Evolutionary conservation across 30 jellyfish, hydroid and myxozoan species (phyloP).

Genomic region (Sanderia malayensis): DNA sequence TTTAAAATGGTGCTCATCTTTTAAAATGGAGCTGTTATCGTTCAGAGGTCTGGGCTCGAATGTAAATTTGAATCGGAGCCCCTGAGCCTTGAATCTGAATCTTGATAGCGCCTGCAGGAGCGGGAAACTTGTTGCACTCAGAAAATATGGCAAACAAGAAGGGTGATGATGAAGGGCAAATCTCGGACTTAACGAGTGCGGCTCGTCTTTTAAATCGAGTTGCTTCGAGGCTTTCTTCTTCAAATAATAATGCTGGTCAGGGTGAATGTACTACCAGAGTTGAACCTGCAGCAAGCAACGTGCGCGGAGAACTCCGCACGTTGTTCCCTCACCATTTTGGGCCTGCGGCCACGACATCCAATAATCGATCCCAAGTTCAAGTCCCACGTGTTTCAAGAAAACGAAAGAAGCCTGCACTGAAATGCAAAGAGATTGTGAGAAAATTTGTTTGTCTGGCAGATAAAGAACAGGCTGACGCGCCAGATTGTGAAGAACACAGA

Average conservation of each 20-base stretch:
- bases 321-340: constrained; percentile 2
- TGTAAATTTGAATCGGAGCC: constrained; percentile 1
- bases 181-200: constrained; percentile 3
- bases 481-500: constrained; percentile 1
- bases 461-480: background rate
- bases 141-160: background rate
- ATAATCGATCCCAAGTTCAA: constrained; percentile 12
- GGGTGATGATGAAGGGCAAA: constrained; percentile 15
- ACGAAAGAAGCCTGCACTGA: constrained; percentile 17
- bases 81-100: background rate
- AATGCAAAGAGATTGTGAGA: constrained; percentile 12
- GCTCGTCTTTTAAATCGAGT: constrained; percentile 16
- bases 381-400: constrained; percentile 3
- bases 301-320: constrained; percentile 12
- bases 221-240: constrained; percentile 12
- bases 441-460: constrained; percentile 9
- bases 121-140: background rate
- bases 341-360: no score
- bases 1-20: background rate
- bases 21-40: background rate
- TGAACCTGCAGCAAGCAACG: no score
- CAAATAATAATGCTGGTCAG: background rate
- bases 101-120: background rate
- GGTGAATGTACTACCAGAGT: no score
- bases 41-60: constrained; percentile 13